Conservation (phyloP, 1,140 invertebrate species). For the Lanistes nyassanus region DNA sequence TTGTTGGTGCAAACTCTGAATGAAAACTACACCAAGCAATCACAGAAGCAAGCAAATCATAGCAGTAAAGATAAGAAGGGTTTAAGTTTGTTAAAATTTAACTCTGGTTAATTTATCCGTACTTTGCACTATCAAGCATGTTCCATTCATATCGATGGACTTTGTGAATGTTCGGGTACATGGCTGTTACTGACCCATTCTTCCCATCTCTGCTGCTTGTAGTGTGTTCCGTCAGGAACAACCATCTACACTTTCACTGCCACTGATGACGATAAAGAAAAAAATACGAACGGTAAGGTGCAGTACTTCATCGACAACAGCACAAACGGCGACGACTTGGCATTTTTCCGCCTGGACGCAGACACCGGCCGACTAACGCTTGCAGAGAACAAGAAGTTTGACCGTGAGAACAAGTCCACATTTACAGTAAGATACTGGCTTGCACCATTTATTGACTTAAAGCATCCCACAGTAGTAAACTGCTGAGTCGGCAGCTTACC, state of each 20-base stretch:
- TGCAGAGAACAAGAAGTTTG: not conserved
- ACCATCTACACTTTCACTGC: slow-evolving; percentile 23
- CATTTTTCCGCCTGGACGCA: slow-evolving; percentile 15
- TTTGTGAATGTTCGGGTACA: too few species aligned
- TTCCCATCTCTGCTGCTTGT: slow-evolving; percentile 2
- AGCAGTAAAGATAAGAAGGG: too few species aligned
- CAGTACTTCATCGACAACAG: slow-evolving; percentile 21
- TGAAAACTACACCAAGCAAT: too few species aligned
- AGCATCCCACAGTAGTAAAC: too few species aligned
- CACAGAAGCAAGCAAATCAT: too few species aligned
- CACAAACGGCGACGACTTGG: slow-evolving; percentile 3
- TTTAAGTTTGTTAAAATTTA: too few species aligned
- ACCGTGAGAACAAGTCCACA: not conserved
- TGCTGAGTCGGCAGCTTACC: not conserved
- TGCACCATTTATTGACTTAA: not conserved
- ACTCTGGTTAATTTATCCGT: too few species aligned
- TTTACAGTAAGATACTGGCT: slow-evolving; percentile 11
- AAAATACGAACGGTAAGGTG: slow-evolving; percentile 31
- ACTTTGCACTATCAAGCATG: too few species aligned
- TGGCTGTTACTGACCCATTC: not conserved
- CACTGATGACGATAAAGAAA: slow-evolving; percentile 31
- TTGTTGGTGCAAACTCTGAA: not conserved
- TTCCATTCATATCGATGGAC: too few species aligned
- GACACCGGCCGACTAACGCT: slow-evolving; percentile 12
- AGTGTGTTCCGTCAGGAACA: slow-evolving; percentile 16